phyloP scores from a whole-genome alignment of 1,140 invertebrate genomes.

The Eriosoma lanigerum region DNA sequence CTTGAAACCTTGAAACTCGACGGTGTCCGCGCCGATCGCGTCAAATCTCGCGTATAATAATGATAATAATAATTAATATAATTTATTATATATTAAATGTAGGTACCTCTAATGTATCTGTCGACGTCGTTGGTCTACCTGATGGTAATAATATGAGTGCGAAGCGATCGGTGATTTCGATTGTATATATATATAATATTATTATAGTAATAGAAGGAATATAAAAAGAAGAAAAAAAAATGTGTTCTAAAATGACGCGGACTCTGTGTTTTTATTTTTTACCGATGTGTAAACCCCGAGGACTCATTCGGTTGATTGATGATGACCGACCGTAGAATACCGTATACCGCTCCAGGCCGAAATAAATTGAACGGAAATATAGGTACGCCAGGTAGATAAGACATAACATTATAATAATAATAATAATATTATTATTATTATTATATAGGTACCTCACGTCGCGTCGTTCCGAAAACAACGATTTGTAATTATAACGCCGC shows the following conservation, averaged over 20 bases:
- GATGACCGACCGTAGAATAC: not conserved
- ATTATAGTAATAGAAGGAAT: no score
- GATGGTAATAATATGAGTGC: no score
- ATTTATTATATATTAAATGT: no score
- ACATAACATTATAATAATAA: not conserved
- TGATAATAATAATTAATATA: no score
- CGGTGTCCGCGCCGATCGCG: no score
- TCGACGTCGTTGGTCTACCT: no score
- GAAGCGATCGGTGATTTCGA: no score
- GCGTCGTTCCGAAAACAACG: slow-evolving; percentile 13
- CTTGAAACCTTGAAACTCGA: no score
- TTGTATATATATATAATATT: no score
- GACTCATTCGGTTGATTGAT: slow-evolving; percentile 14
- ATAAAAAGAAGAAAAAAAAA: not conserved
- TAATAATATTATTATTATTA: no score
- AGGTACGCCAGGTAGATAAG: not conserved
- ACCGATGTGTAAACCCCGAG: slow-evolving; percentile 9
- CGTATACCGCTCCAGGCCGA: not conserved
- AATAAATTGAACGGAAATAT: slow-evolving; percentile 11
- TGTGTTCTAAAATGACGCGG: not conserved
- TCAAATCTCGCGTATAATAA: no score
- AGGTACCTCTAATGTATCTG: no score
- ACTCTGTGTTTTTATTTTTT: not conserved
- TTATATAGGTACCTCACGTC: not conserved
- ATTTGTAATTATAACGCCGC: slow-evolving; percentile 12